Evolutionary conservation across 2,797 vertebrate species (phyloP).

Genomic region (Dermochelys coriacea): DNA sequence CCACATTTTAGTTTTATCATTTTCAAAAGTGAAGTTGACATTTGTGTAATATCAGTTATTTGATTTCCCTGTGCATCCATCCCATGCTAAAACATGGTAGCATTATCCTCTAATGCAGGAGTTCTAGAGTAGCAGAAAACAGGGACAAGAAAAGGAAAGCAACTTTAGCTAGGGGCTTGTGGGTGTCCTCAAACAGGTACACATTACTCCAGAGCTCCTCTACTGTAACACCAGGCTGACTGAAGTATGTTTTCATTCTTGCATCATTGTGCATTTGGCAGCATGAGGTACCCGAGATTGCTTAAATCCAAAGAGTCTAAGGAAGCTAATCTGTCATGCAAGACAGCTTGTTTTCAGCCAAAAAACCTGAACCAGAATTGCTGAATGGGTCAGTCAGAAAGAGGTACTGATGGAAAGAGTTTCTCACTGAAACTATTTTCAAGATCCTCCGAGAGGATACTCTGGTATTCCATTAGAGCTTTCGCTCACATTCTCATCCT

Average conservation of each 20-base stretch:
- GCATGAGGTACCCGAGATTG: not conserved
- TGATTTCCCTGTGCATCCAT: not conserved
- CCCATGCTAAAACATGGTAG: not conserved
- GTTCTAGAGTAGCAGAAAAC: not conserved
- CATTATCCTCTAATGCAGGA: not conserved
- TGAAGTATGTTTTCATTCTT: not conserved
- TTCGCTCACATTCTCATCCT: not conserved
- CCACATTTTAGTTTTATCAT: not conserved
- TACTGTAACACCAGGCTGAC: too few species aligned
- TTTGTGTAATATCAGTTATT: not conserved
- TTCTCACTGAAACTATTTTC: not conserved
- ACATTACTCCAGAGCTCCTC: not conserved
- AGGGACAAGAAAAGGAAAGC: not conserved
- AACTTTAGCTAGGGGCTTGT: not conserved
- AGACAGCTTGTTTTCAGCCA: too few species aligned
- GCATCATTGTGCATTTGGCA: not conserved
- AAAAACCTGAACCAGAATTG: too few species aligned
- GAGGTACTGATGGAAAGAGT: not conserved
- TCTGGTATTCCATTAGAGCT: not conserved
- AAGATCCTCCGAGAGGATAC: not conserved
- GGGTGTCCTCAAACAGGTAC: not conserved
- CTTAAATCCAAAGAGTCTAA: too few species aligned
- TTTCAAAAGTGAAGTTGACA: not conserved
- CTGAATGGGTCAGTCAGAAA: not conserved
- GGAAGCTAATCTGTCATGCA: too few species aligned